Evolutionary conservation across 2,797 vertebrate genomes (phyloP), one percentile per base, ranked within the genome.

Genomic region (Brachymystax lenok): DNA sequence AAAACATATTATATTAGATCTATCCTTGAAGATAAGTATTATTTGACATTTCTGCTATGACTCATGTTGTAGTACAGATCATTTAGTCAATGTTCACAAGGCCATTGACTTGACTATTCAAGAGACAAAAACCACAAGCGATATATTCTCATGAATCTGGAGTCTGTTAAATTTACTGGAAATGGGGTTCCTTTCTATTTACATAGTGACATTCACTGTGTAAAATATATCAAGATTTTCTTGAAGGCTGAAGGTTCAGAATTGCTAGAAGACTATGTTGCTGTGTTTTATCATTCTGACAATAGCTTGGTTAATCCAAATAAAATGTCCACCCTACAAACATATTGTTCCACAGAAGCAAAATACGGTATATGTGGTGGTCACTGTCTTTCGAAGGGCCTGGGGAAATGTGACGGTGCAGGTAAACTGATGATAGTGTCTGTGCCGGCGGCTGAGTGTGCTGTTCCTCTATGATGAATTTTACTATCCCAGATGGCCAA

Each of bases 401-500:
- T 0, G 74, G 78, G 16, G 27, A 67, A 3, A 30, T 33, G 28
- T 16, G 14, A 16, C 7, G 27, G 28, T 8, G 27, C 27, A 28
- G 28, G 27, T 2, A 67, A 67, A 12, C 28, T 67, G 64, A 67
- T 67, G 64, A 67, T 30, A 14, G 10, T 70, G 69, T 50, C 40
- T 50, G 40, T 24, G 10, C 10, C 21, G 14, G 5, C 14, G 2
- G 50, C 21, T 28, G 69, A 28, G 69, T 63, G 81, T 79, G 33
- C 77, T 66, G 76, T 77, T 77, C 76, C 82, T 71, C 75, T 68
- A 75, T 90, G 90, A 91, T 93, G 80, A 88, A 86, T 87, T 84
- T 86, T 78, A 76, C 82, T 68, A 73, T 87, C 90, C 91, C 92
- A 93, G 92, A 92, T 93, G 91, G 92, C 88, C 79, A 81, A 74